These are phyloP conservation scores for Sinocyclocheilus grahami DNA, from an alignment of 2,113 vertebrate species.

Conservation along the genomic window DNA sequence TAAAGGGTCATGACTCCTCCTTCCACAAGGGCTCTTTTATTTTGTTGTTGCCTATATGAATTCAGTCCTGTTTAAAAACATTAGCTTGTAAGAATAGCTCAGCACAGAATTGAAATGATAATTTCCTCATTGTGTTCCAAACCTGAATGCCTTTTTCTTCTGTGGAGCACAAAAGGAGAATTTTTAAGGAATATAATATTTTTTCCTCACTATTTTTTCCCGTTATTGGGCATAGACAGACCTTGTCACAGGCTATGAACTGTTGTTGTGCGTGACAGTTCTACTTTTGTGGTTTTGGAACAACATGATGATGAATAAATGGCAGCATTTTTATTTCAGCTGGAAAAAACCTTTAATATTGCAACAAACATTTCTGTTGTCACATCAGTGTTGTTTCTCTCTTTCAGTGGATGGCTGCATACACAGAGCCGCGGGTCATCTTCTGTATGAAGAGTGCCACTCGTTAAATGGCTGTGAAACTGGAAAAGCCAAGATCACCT, in stretches of 20 bases:
- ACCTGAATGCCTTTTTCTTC: neutral
- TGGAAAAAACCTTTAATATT: neutral
- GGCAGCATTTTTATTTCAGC: neutral
- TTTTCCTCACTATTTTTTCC: neutral
- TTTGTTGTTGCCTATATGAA: neutral
- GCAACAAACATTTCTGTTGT: neutral
- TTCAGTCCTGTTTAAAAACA: neutral
- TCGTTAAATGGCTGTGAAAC: constrained; percentile 93
- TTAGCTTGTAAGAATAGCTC: neutral
- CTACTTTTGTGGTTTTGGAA: neutral
- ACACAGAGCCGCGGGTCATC: constrained; percentile 92
- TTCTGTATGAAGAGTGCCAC: constrained; percentile 90
- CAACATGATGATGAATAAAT: neutral
- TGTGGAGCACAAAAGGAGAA: neutral
- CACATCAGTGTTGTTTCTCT: constrained; percentile 17
- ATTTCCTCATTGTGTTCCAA: neutral
- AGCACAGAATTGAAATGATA: neutral
- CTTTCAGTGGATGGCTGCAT: constrained; percentile 95
- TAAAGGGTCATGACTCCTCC: neutral
- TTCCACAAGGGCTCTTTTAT: neutral
- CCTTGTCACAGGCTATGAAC: neutral
- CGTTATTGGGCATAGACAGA: neutral
- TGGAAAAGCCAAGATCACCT: constrained; percentile 94
- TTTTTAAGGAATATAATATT: neutral
- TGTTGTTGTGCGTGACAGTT: neutral